Evolutionary conservation across 2,113 vertebrate species (phyloP), one percentile per base, ranked within the genome.

Genomic region (Collichthys lucidus): DNA sequence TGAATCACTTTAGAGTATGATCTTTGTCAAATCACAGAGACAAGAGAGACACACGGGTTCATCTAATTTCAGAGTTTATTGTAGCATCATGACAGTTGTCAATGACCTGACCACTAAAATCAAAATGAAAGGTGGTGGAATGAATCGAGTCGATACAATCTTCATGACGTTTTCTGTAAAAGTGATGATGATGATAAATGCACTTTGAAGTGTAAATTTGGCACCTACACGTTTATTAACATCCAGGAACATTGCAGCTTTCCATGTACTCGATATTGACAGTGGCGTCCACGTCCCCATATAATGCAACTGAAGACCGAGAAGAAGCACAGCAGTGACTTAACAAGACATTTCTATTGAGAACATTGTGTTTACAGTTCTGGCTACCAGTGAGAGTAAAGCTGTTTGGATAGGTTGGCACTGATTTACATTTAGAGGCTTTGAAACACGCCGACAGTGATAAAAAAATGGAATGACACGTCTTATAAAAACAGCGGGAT

Each of bases 221-320:
- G 93, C 90, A 93, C 85, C 86, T 89, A 92, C 82, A 90, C 62
- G 86, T 92, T 88, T 88, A 88, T 87, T 80, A 77, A 89, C 85
- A 91, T 57, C 79, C 83, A 80, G 77, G 77, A 91, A 40, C 59
- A 79, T 86, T 73, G 76, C 65, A 84, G 80, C 61, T 81, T 81
- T 83, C 22, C 61, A 68, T 64, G 50, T 73, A 83, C 61, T 84
- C 74, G 31, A 64, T 80, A 85, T 44, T 15, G 56, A 89, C 67
- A 62, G 63, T 29, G 66, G 59, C 5, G 59, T 81, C 67, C 2
- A 26, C 22, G 20, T 62, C 8, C 35, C 35, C 49, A 29, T 2
- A 29, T 29, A 82, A 75, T 74, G 57, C 61, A 74, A 56, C 66
- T 9, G 16, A 67, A 55, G n/a, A 80, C 29, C 29, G 55, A 56